Conservation (phyloP, 2,888 invertebrate genomes). For the Glaucopsyche alexis region DNA sequence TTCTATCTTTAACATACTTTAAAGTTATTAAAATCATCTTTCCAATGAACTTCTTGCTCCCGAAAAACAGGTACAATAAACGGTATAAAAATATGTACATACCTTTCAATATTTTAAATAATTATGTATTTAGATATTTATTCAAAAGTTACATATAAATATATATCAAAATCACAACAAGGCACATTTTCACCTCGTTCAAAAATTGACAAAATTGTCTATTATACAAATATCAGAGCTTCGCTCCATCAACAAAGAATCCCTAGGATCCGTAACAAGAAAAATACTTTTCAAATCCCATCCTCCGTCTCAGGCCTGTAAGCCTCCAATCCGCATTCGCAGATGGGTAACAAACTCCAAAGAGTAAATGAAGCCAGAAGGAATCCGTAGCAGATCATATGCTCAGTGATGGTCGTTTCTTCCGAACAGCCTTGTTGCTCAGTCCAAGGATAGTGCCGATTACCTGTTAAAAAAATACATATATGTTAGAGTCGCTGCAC, state of each 20-base stretch:
- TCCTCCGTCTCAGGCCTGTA: constrained; percentile 56
- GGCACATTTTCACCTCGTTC: constrained; percentile 8
- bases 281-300: constrained; percentile 40
- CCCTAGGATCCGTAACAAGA: constrained; percentile 3
- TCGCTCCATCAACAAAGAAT: constrained; percentile 16
- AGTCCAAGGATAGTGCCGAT: constrained; percentile 88
- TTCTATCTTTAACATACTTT: background rate
- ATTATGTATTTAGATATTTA: background rate
- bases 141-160: background rate
- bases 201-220: background rate
- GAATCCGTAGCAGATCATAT: constrained; percentile 72
- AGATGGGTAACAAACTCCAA: constrained; percentile 66
- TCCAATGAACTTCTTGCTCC: background rate
- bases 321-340: constrained; percentile 50
- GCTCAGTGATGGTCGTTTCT: constrained; percentile 88
- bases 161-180: constrained; percentile 5
- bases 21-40: background rate
- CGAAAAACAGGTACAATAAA: background rate
- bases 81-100: too few species aligned
- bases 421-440: constrained; percentile 87
- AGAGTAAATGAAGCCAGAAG: constrained; percentile 67
- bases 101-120: background rate
- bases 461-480: constrained; percentile 58
- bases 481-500: background rate
- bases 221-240: constrained; percentile 3